Conservation (phyloP, 1,140 invertebrate species). For the Carposina sasakii region DNA sequence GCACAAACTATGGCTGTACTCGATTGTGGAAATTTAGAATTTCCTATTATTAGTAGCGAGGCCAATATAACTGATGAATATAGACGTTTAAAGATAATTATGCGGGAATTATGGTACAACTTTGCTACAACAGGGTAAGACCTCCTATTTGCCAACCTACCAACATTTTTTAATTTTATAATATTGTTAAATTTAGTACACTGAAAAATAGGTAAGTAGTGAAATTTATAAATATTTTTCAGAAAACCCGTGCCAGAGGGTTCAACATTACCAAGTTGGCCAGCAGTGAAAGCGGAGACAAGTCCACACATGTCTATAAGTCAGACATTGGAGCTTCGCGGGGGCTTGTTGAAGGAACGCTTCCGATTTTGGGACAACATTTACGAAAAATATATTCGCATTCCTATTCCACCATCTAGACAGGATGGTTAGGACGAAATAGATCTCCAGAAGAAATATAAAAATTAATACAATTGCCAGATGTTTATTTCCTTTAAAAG, state of each 20-base stretch:
- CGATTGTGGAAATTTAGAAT: conserved; percentile 14
- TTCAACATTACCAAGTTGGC: conserved; percentile 27
- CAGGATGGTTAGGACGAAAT: neutral
- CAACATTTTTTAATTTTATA: neutral
- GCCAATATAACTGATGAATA: conserved; percentile 18
- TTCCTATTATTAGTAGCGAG: neutral
- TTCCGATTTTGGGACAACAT: conserved; percentile 34
- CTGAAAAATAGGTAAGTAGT: neutral
- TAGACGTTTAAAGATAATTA: conserved; percentile 18
- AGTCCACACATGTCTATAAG: conserved; percentile 33
- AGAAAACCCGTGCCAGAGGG: conserved; percentile 31
- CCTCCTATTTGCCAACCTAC: neutral
- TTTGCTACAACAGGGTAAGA: conserved; percentile 41
- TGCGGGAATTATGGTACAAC: conserved; percentile 33
- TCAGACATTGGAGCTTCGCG: conserved; percentile 16
- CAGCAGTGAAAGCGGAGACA: conserved; percentile 14
- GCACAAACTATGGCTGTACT: conserved; percentile 28
- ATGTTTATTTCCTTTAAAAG: neutral
- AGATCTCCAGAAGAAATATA: neutral
- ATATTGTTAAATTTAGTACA: too few relatives aligned
- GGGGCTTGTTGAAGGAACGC: conserved; percentile 19
- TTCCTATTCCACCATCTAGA: conserved; percentile 16
- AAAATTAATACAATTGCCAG: neutral
- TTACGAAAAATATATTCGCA: conserved; percentile 27
- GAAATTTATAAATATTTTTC: conserved; percentile 13